phyloP scores from a whole-genome alignment of 1,140 invertebrate species.

The Orchesella cincta region DNA sequence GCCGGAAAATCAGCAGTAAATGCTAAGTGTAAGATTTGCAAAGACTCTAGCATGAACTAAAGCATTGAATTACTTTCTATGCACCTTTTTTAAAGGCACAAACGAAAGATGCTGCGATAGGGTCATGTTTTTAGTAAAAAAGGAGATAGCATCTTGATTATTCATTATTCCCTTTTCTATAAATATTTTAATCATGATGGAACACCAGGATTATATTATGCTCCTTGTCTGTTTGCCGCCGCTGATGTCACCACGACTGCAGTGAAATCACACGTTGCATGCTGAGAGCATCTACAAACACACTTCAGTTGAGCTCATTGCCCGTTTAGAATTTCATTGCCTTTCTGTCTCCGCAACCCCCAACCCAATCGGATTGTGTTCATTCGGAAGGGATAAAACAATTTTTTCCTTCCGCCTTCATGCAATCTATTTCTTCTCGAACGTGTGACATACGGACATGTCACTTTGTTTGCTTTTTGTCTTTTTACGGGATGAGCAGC shows the following conservation, averaged over 20 bases:
- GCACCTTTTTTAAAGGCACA: background rate
- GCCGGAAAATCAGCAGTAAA: background rate
- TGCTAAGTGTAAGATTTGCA: background rate
- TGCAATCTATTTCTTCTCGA: background rate
- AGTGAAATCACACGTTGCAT: background rate
- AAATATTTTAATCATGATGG: conserved; percentile 21
- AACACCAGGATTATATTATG: conserved; percentile 7
- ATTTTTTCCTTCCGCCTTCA: background rate
- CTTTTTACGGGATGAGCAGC: conserved; percentile 15
- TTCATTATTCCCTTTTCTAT: conserved; percentile 24
- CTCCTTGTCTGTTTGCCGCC: background rate
- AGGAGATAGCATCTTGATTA: conserved; percentile 19
- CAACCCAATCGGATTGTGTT: conserved; percentile 8
- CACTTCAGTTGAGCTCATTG: background rate
- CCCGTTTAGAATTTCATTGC: background rate
- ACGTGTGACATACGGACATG: conserved; percentile 21
- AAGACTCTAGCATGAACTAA: background rate
- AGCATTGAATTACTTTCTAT: background rate
- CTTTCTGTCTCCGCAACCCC: background rate
- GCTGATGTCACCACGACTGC: conserved; percentile 5
- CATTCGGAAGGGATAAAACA: no score
- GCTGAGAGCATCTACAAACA: no score
- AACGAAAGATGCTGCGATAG: background rate
- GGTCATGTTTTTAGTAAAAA: conserved; percentile 12
- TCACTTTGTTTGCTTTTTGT: conserved; percentile 7